These are phyloP conservation scores for Percopsis omiscomaycus DNA, from an alignment of 2,797 vertebrate species.

Conservation along the genomic window DNA sequence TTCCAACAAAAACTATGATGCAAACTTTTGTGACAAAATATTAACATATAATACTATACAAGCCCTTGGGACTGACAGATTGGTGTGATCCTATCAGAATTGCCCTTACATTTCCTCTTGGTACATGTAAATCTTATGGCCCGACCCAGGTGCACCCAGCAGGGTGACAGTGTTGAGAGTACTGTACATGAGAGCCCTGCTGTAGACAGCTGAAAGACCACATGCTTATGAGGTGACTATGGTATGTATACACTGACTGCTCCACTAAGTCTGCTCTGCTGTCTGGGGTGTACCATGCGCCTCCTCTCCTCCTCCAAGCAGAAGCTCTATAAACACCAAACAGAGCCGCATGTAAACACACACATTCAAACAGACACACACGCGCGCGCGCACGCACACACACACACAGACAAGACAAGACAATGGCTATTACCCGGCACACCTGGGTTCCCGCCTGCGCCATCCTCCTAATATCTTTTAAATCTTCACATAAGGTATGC, in stretches of 20 bases:
- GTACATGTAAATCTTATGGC: no score
- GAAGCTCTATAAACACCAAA: constrained; percentile 59
- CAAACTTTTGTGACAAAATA: no score
- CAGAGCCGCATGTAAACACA: constrained; percentile 55
- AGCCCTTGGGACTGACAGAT: not conserved
- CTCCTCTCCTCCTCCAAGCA: constrained; percentile 68
- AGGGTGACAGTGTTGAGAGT: constrained; percentile 6
- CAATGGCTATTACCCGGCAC: constrained; percentile 83
- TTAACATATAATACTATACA: no score
- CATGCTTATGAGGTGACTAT: constrained; percentile 30
- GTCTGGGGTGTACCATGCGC: constrained; percentile 50
- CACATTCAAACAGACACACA: constrained; percentile 13
- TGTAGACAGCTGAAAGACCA: constrained; percentile 24
- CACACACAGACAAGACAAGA: constrained; percentile 57
- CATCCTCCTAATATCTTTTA: constrained; percentile 86
- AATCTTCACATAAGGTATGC: constrained; percentile 88
- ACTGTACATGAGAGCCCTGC: constrained; percentile 1
- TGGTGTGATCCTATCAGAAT: constrained; percentile 9
- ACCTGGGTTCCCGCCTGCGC: constrained; percentile 82
- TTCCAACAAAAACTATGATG: no score
- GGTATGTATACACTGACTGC: constrained; percentile 39
- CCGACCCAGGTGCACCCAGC: not conserved
- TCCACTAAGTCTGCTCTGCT: constrained; percentile 56
- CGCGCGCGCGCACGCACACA: not conserved
- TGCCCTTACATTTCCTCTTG: not conserved